Evolutionary conservation across 2,888 invertebrate genomes (phyloP).

Genomic region (Epirrhoe tristata): DNA sequence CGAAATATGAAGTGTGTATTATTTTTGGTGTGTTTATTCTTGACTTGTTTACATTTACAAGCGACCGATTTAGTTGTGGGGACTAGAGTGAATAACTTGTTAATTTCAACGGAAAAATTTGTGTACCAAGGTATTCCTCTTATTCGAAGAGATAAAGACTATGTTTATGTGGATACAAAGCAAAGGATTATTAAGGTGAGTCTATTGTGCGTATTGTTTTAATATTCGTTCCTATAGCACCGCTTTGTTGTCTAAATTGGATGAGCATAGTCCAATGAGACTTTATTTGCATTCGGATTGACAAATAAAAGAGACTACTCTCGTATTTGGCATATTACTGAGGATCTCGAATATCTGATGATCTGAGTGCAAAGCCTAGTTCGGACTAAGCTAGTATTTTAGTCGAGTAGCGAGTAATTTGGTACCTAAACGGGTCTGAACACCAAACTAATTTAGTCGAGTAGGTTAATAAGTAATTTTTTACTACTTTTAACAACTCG

Average conservation of each 20-base stretch:
- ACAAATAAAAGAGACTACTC: background rate
- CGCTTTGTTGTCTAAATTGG: background rate
- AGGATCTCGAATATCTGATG: too few relatives aligned
- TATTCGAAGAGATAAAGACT: slow-evolving; percentile 72
- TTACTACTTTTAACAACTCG: too few relatives aligned
- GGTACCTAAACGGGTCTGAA: too few relatives aligned
- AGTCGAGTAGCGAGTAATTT: too few relatives aligned
- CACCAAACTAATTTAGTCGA: too few relatives aligned
- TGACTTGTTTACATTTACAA: slow-evolving; percentile 59
- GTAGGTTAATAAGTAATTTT: too few relatives aligned
- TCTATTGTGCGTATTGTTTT: background rate
- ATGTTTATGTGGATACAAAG: slow-evolving; percentile 67
- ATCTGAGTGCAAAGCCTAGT: too few relatives aligned
- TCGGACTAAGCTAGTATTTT: too few relatives aligned
- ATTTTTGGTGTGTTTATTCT: slow-evolving; percentile 53
- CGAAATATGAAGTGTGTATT: slow-evolving; percentile 62
- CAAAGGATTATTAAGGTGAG: slow-evolving; percentile 73
- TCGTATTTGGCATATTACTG: too few relatives aligned
- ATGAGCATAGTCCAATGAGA: background rate
- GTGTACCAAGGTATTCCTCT: slow-evolving; percentile 61
- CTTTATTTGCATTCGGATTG: background rate
- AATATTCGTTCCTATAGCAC: background rate
- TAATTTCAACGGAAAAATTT: slow-evolving; percentile 74
- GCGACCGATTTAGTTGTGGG: slow-evolving; percentile 73
- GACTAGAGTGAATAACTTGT: slow-evolving; percentile 69